Percentiles rank a stretch among this genome's conserved stretches.
Evolutionary conservation across 2,888 invertebrate species (phyloP).

Genomic region (Odontocolon sp.): DNA sequence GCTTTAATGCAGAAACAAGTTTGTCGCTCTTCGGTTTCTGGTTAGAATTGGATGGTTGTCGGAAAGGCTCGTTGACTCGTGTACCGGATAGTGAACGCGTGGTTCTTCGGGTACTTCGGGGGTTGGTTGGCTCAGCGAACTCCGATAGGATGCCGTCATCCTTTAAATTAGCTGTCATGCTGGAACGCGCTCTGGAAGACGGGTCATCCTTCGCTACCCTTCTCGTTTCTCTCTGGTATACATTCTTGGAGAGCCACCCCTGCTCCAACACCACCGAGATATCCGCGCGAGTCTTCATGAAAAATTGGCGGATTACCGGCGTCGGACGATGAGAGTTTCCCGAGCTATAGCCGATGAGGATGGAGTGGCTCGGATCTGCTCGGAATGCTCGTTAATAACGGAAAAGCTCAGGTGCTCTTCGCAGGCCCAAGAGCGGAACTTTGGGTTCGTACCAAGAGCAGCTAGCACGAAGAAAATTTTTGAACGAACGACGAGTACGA

Average conservation of each 20-base stretch:
- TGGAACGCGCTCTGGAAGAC: background rate
- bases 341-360: constrained; percentile 53
- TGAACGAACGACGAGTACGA: constrained; percentile 5
- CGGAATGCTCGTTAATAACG: constrained; percentile 58
- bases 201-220: background rate
- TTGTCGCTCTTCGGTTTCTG: background rate
- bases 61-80: background rate
- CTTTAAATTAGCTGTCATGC: constrained; percentile 35
- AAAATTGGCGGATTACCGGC: constrained; percentile 59
- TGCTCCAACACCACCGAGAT: background rate
- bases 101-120: background rate
- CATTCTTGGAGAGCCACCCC: background rate
- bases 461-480: constrained; percentile 25
- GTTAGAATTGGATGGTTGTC: background rate
- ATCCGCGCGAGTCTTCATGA: constrained; percentile 48
- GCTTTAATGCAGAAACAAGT: background rate
- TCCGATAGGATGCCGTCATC: background rate
- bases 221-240: background rate
- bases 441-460: background rate
- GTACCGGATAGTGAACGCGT: background rate
- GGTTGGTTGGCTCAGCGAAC: background rate
- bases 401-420: constrained; percentile 51
- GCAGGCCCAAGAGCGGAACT: constrained; percentile 24
- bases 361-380: constrained; percentile 46
- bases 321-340: constrained; percentile 51